These are phyloP conservation scores for Strigamia crassipes DNA, from an alignment of 2,888 invertebrate species.

Conservation along the genomic window DNA sequence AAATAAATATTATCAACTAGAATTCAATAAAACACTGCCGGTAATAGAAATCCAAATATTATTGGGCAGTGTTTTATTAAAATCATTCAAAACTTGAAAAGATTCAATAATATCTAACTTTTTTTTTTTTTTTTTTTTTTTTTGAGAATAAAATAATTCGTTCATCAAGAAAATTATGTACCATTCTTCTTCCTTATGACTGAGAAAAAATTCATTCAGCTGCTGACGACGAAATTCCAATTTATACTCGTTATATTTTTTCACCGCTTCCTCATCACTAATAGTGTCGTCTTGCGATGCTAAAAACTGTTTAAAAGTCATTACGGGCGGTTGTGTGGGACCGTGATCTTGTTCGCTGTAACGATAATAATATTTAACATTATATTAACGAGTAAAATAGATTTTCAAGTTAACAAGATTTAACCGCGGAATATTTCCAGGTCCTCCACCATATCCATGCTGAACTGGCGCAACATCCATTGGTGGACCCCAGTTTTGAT, in stretches of 20 bases:
- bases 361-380: neutral
- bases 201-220: constrained; percentile 96
- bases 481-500: constrained; percentile 43
- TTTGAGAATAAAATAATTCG: too few species aligned
- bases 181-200: constrained; percentile 99
- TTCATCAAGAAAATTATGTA: constrained; percentile 64
- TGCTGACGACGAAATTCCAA: constrained; percentile 94
- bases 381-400: neutral
- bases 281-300: constrained; percentile 96
- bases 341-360: constrained; percentile 56
- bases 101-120: constrained; percentile 3
- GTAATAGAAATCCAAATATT: neutral
- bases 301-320: constrained; percentile 95
- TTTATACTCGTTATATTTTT: constrained; percentile 98
- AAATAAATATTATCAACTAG: neutral
- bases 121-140: too few species aligned
- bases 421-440: neutral
- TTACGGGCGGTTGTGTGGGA: constrained; percentile 90
- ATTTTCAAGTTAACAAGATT: neutral
- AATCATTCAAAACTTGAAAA: neutral
- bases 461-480: constrained; percentile 47
- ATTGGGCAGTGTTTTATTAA: constrained; percentile 1
- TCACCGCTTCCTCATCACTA: constrained; percentile 93
- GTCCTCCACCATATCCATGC: constrained; percentile 49
- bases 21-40: neutral